Evolutionary conservation across 2,113 vertebrate genomes (phyloP), one percentile per base, ranked within the genome.

Genomic region (Butorides virescens): DNA sequence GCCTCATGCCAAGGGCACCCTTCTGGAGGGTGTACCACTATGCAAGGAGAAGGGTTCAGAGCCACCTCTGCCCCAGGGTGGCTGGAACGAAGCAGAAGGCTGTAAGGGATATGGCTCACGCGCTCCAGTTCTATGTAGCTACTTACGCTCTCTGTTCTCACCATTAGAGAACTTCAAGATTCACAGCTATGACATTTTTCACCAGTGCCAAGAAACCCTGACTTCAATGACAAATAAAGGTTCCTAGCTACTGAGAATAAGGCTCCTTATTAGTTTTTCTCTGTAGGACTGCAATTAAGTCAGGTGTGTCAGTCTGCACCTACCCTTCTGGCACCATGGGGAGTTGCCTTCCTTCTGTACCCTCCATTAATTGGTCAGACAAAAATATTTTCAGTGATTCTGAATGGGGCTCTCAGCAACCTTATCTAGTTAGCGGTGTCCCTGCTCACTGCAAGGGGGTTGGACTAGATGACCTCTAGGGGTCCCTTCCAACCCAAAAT

Each of bases 211-310:
- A 68, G 65, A 59, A 84, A 39, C 37, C 71, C 52, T 9, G 9
- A 37, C 49, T 93, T 77, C 82, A 93, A 34, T 58, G 84, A 87
- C 66, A 91, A 87, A 15, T 76, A 68, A 86, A 85, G 79, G 86
- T 58, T 91, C 75, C 49, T 37, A 73, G 46, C 44, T 78, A 67
- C 68, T 46, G 70, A 92, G 71, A 90, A 78, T 19, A 39, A 75
- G 65, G 46, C 37, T 68, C 30, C 20, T 80, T 26, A 37, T 29
- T 44, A 88, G 56, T n/a, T 88, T 52, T 77, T 29, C 39, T 77
- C 72, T 67, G 27, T 30, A 72, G 75, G 47, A 86, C 37, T 88
- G 78, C 70, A 85, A 42, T 89, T 81, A 95, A 75, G 32, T 34
- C 73, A 93, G 62, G 50, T 26, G 10, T 68, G 58, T 53, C 78